These are phyloP conservation scores for Nephrotoma flavescens DNA, from an alignment of 2,888 invertebrate genomes.

Conservation along the genomic window DNA sequence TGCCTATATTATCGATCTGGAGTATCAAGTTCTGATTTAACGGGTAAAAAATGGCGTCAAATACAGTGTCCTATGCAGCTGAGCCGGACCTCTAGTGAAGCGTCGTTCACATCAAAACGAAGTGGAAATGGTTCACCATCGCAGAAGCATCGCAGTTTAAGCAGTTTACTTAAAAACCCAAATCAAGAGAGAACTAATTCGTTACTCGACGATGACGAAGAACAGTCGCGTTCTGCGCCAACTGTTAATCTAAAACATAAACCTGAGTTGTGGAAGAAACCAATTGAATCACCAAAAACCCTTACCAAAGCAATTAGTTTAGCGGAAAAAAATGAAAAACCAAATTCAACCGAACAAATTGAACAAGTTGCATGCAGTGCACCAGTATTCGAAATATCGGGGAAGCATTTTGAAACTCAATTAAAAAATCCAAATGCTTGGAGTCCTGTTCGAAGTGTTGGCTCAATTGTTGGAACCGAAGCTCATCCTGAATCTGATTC, in stretches of 20 bases:
- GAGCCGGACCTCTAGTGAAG: constrained; percentile 67
- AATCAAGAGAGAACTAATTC: constrained; percentile 30
- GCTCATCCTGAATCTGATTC: constrained; percentile 77
- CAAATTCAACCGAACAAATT: constrained; percentile 14
- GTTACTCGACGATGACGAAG: constrained; percentile 37
- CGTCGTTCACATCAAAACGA: constrained; percentile 46
- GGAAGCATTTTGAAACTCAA: constrained; percentile 55
- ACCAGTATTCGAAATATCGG: constrained; percentile 38
- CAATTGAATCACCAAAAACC: constrained; percentile 26
- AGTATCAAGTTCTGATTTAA: constrained; percentile 56
- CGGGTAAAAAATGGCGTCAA: constrained; percentile 76
- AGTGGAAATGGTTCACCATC: constrained; percentile 36
- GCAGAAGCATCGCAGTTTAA: constrained; percentile 55
- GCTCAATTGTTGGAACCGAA: constrained; percentile 68
- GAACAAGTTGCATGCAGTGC: constrained; percentile 26
- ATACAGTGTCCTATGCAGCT: constrained; percentile 68
- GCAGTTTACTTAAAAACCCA: constrained; percentile 34
- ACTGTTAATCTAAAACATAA: constrained; percentile 48
- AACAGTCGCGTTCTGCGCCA: constrained; percentile 58
- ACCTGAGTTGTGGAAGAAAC: constrained; percentile 29
- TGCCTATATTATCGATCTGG: constrained; percentile 67
- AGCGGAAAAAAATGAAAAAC: constrained; percentile 23
- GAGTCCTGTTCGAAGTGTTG: constrained; percentile 79
- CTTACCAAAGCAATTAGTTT: constrained; percentile 22
- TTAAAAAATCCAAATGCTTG: constrained; percentile 70